Evolutionary conservation across 2,797 vertebrate genomes (phyloP).

Genomic region (Sandelia bainsii): DNA sequence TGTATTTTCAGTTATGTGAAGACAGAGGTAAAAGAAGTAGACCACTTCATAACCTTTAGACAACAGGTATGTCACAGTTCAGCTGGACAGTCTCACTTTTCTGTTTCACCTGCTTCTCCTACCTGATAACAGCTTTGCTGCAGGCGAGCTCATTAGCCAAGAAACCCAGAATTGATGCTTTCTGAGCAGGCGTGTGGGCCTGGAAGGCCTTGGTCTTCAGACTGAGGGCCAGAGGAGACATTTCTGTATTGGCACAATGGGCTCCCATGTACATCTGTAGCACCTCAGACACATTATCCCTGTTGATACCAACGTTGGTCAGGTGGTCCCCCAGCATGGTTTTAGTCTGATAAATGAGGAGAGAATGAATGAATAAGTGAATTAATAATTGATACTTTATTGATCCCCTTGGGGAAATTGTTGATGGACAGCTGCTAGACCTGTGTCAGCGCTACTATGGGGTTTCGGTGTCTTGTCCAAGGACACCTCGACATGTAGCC

Average conservation of each 20-base stretch:
- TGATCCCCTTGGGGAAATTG: too few species aligned
- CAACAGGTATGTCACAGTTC: not conserved
- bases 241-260: slow-evolving; percentile 91
- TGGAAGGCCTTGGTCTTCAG: slow-evolving; percentile 98
- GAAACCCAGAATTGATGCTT: slow-evolving; percentile 94
- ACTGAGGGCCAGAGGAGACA: slow-evolving; percentile 88
- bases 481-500: too few species aligned
- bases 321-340: slow-evolving; percentile 97
- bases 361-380: not conserved
- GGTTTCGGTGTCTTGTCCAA: too few species aligned
- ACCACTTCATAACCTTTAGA: slow-evolving; percentile 6
- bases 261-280: slow-evolving; percentile 98
- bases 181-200: slow-evolving; percentile 94
- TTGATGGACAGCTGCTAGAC: too few species aligned
- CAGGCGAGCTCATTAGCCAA: slow-evolving; percentile 96
- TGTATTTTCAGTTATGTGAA: slow-evolving; percentile 13
- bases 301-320: slow-evolving; percentile 95
- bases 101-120: slow-evolving; percentile 49
- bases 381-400: too few species aligned
- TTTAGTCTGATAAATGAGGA: slow-evolving; percentile 87
- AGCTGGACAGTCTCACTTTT: not conserved
- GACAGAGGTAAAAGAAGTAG: not conserved
- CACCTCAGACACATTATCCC: slow-evolving; percentile 98
- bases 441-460: too few species aligned
- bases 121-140: slow-evolving; percentile 97